A percentile compares a stretch with the other conserved stretches of the same genome.
These are phyloP conservation scores for Pheosia tremula DNA, from an alignment of 2,888 invertebrate genomes.

Conservation along the genomic window DNA sequence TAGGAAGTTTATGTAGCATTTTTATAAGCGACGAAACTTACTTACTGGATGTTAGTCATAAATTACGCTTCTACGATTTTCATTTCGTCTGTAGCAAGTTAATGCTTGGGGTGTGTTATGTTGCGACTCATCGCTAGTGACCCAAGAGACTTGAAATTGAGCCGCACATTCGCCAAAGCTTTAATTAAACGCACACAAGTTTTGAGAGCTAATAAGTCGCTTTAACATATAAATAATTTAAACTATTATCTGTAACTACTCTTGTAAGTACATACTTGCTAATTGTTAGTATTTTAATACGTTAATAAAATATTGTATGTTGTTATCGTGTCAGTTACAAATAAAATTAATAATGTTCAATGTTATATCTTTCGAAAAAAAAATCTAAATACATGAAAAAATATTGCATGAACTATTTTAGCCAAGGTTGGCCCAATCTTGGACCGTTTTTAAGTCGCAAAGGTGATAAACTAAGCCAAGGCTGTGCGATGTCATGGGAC, in stretches of 20 bases:
- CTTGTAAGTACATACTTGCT: too few species aligned
- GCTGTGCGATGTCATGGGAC: slow-evolving; percentile 56
- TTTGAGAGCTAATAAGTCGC: too few species aligned
- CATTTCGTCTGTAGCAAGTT: slow-evolving; percentile 57
- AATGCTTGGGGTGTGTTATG: slow-evolving; percentile 63
- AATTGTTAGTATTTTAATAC: too few species aligned
- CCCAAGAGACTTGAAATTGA: not conserved
- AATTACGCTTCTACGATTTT: slow-evolving; percentile 50
- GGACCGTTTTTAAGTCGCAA: slow-evolving; percentile 50
- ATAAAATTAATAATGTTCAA: too few species aligned
- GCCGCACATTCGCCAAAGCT: not conserved
- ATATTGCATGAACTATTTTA: not conserved
- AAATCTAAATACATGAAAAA: not conserved
- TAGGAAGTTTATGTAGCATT: slow-evolving; percentile 45
- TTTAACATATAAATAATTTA: too few species aligned
- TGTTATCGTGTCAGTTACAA: too few species aligned
- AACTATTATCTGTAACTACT: too few species aligned
- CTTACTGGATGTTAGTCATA: slow-evolving; percentile 37
- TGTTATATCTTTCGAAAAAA: too few species aligned
- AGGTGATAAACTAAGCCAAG: slow-evolving; percentile 66
- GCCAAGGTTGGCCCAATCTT: slow-evolving; percentile 1
- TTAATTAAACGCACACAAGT: not conserved
- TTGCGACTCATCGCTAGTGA: slow-evolving; percentile 37
- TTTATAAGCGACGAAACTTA: slow-evolving; percentile 41
- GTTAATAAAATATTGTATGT: too few species aligned